Base-by-base conservation (phyloP, 2,888 invertebrate genomes). In the Leptinotarsa juncta region DNA sequence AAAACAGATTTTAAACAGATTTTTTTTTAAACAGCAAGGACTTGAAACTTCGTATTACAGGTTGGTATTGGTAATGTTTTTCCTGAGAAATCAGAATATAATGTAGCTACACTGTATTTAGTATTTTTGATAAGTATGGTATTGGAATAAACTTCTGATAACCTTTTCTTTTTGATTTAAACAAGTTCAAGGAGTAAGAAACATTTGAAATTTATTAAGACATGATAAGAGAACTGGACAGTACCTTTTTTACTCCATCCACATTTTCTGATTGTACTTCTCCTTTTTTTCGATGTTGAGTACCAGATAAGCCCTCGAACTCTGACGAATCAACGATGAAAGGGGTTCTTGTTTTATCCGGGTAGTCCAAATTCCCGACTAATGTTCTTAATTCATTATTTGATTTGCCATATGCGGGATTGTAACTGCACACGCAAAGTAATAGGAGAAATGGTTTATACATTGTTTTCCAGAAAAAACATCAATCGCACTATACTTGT, bases 241-340 rank as follows among this genome's bases (percentile, higher is more conserved):
- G 32, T 62, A 62, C 62, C 62, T 62, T 62, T 62, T n/a, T 62
- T n/a, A 62, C 62, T 62, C 62, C 62, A 26, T 26, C 62, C n/a
- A 32, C 62, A 62, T 32, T 42, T 62, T 62, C 62, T 16, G 26
- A 16, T n/a, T 10, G n/a, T 1, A 32, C 62, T 42, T n/a, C 26
- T 42, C 62, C n/a, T 62, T 62, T 62, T 42, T 32, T 42, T 14
- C 42, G 62, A 7, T 62, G 42, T 16, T 16, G 32, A 15, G 42
- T 62, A 53, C 53, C 18, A n/a, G 62, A 4, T n/a, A 62, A 26
- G 62, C 42, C 42, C 16, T 62, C 7, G 42, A 18, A 5, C n/a
- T 32, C n/a, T 16, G 62, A 42, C 10, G 62, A 32, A 42, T 42
- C 42, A 32, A 62, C 5, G 5, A 42, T n/a, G 7, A 32, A 32